phyloP scores from a whole-genome alignment of 2,888 invertebrate genomes.

The Chymomyza fuscimana region DNA sequence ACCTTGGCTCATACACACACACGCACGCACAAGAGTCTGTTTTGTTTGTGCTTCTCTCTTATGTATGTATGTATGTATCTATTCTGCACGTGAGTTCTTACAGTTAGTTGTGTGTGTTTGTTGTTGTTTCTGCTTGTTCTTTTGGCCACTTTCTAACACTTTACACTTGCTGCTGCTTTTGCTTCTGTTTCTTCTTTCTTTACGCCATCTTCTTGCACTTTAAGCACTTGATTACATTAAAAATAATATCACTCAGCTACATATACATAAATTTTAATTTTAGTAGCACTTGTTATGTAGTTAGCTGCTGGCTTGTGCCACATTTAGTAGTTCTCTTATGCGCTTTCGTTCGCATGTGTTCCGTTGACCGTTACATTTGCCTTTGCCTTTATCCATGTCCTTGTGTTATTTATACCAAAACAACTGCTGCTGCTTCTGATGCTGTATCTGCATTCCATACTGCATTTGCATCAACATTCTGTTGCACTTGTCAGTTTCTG shows the following conservation, averaged over 20 bases:
- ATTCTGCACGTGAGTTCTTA: background rate
- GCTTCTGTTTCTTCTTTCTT: background rate
- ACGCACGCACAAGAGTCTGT: background rate
- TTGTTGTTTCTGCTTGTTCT: conserved; percentile 21
- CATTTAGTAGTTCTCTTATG: background rate
- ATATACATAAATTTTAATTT: conserved; percentile 40
- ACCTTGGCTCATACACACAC: conserved; percentile 11
- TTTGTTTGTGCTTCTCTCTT: background rate
- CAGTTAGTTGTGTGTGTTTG: conserved; percentile 1
- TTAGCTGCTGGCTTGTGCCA: conserved; percentile 10
- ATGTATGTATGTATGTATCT: background rate
- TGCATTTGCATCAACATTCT: conserved; percentile 43
- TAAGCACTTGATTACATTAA: conserved; percentile 58
- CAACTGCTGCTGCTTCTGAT: conserved; percentile 23
- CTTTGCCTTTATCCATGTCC: conserved; percentile 60
- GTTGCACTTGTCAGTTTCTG: conserved; percentile 23
- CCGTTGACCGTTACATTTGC: conserved; percentile 32
- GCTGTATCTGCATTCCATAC: conserved; percentile 24
- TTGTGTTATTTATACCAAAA: conserved; percentile 67
- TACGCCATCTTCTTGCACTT: conserved; percentile 32
- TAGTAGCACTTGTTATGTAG: conserved; percentile 43
- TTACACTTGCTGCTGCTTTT: background rate
- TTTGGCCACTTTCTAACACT: conserved; percentile 28
- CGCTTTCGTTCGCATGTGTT: background rate
- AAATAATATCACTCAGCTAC: conserved; percentile 42